Percentiles rank a stretch among this genome's conserved stretches.
Conservation (phyloP, 2,113 vertebrate species). For the human (Homo sapiens) region GRCh38 chr1:196119501-196120000, state of each 20-base stretch:
- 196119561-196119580: neutral
- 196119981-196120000: no score
- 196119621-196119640: neutral
- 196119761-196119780: neutral
- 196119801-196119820: neutral
- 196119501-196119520: neutral
- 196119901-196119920: neutral
- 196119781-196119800: neutral
- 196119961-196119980: no score
- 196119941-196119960: no score
- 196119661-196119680: neutral
- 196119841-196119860: neutral
- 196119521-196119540: neutral
- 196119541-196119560: neutral
- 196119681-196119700: neutral
- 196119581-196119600: neutral
- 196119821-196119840: neutral
- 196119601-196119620: neutral
- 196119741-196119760: neutral
- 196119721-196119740: neutral
- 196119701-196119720: neutral
- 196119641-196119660: neutral
- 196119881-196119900: constrained; percentile 9
- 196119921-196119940: neutral
- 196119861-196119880: neutral